Base-by-base conservation (phyloP, 2,888 invertebrate species). In the Lithophane leautieri region DNA sequence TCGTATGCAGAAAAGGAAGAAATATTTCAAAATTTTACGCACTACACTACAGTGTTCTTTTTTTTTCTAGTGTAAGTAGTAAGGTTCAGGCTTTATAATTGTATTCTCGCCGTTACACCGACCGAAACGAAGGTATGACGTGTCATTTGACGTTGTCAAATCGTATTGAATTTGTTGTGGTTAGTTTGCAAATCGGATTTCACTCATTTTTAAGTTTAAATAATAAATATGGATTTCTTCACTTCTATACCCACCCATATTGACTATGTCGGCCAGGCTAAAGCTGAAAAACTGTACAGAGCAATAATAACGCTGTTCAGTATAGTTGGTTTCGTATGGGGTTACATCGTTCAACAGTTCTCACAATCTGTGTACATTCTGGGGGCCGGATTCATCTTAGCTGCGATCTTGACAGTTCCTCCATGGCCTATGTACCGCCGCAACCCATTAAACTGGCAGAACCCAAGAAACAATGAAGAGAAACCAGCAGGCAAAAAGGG, bases 381-480 rank as follows among this genome's bases (percentile, higher is more conserved):
- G 68, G 98, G 98, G 52, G 99, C 98, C 89, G 99, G 99, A 82
- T 99, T 99, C 91, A 96, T 98, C 2, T 95, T 99, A 82, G 99
- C 99, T 63, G 97, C 98, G 60, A 95, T 99, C 90, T 93, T 99
- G 63, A 99, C 99, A 0, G 97, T 99, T 89, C 99, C 99, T 44
- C 99, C 99, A n/a, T 99, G 99, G 99, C 99, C 99, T 0, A 98
- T 99, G 97, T 99, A 99, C 91, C 97, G 99, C 82, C 97, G 97
- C 82, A 98, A 98, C 91, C 98, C 99, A 4, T 95, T 99, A 9
- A 98, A 98, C 82, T 99, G 99, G 99, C 99, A 98, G 92, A 98
- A 98, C 91, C 97, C 98, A 66, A 94, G 89, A 84, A 96, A 82
- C 78, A 89, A 91, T 12, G 96, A 96, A 93, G 97, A 94, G 75